phyloP scores from a whole-genome alignment of 30 jellyfish, hydroid and myxozoan species.

The Aurelia aurita region DNA sequence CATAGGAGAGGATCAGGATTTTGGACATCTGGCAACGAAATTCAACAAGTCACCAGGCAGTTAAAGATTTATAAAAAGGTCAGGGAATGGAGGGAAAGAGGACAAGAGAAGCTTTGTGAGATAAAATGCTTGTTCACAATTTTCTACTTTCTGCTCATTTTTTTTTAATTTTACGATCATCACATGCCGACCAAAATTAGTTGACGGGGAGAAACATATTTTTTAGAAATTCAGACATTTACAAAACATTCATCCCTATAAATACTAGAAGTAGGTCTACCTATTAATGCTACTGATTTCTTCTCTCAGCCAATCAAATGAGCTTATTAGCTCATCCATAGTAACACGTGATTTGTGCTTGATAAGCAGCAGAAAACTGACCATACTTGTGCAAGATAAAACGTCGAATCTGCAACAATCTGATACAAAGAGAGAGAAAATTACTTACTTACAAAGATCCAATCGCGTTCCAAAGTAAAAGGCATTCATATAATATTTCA shows the following conservation, averaged over 20 bases:
- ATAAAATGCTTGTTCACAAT: too few species aligned
- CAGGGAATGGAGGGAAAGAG: too few species aligned
- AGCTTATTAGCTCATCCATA: slow-evolving; percentile 31
- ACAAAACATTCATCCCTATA: neutral
- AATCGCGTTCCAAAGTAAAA: too few species aligned
- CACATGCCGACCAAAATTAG: neutral
- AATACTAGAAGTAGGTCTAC: neutral
- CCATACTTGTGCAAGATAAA: slow-evolving; percentile 54
- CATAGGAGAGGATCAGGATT: too few species aligned
- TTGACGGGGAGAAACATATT: neutral
- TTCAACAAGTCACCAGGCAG: too few species aligned
- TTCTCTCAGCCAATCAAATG: slow-evolving; percentile 58
- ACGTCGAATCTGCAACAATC: slow-evolving; percentile 50
- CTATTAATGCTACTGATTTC: slow-evolving; percentile 3
- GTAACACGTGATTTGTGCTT: slow-evolving; percentile 48
- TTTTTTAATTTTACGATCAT: too few species aligned
- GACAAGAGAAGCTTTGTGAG: too few species aligned
- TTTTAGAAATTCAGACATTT: neutral
- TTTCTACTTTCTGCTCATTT: too few species aligned
- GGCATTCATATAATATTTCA: too few species aligned
- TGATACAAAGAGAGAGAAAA: neutral
- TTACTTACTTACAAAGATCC: neutral
- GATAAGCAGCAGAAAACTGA: slow-evolving; percentile 34
- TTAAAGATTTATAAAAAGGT: too few species aligned
- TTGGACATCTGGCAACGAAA: too few species aligned